phyloP scores from a whole-genome alignment of 2,113 vertebrate genomes.

The Anguilla rostrata region DNA sequence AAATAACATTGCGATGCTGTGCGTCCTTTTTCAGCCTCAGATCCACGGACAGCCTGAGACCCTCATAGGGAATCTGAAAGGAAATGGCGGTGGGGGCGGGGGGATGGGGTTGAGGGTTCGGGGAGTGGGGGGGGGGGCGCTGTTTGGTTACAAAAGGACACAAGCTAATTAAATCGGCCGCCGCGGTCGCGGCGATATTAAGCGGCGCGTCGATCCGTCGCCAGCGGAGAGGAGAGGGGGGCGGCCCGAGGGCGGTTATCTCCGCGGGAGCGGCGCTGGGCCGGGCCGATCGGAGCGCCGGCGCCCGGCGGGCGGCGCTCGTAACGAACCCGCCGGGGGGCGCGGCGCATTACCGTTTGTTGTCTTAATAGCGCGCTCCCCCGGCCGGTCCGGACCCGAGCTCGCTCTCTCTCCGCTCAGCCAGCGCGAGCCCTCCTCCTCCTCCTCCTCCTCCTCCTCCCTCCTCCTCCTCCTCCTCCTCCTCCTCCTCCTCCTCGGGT shows the following conservation, averaged over 20 bases:
- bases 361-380: conserved; percentile 34
- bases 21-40: background rate
- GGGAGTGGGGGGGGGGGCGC: background rate
- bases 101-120: background rate
- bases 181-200: background rate
- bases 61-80: background rate
- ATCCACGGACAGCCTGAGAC: background rate
- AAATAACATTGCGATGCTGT: background rate
- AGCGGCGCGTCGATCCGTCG: background rate
- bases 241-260: background rate
- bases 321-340: conserved; percentile 10
- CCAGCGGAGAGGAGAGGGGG: background rate
- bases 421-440: too few relatives aligned
- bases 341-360: conserved; percentile 30
- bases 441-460: too few relatives aligned
- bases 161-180: background rate
- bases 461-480: too few relatives aligned
- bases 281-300: conserved; percentile 9
- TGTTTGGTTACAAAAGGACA: background rate
- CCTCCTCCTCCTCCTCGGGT: conserved; percentile 52
- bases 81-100: background rate
- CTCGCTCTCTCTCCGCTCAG: conserved; percentile 47
- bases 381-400: conserved; percentile 49
- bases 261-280: background rate
- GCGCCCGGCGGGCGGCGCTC: background rate